Evolutionary conservation across 30 jellyfish, hydroid and myxozoan species (phyloP).

Genomic region (Chrysaora quinquecirrha): DNA sequence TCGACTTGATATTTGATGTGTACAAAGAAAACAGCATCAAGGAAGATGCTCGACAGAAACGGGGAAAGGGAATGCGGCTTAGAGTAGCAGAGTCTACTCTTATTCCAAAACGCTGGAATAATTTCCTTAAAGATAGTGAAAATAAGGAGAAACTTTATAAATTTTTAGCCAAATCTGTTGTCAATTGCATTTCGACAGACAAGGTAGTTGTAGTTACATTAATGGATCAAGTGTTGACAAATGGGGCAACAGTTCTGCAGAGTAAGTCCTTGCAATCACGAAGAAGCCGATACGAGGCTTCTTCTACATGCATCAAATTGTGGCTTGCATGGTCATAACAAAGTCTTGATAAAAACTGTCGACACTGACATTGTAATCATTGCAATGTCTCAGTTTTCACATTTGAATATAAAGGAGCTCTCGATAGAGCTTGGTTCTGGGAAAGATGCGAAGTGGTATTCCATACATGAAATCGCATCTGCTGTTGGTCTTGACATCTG

Average conservation of each 20-base stretch:
- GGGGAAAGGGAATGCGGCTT: no score
- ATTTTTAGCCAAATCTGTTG: neutral
- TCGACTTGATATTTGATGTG: no score
- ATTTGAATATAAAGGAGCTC: neutral
- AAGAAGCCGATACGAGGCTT: no score
- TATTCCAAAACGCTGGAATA: neutral
- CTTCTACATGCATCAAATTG: neutral
- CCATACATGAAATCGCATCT: no score
- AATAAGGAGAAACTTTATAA: neutral
- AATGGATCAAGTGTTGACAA: neutral
- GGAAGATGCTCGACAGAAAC: neutral
- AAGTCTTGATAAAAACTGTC: no score
- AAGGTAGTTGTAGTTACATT: neutral
- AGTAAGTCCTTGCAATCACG: no score
- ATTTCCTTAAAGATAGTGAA: neutral
- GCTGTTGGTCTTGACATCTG: slow-evolving; percentile 11
- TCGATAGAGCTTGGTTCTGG: no score
- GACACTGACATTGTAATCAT: neutral
- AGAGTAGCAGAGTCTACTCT: no score
- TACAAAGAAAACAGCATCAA: neutral
- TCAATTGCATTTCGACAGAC: neutral
- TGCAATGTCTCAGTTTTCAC: neutral
- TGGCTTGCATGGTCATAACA: neutral
- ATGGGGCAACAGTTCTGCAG: no score
- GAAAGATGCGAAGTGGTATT: no score